phyloP scores from a whole-genome alignment of 2,888 invertebrate species.

The Napeogenes inachia region DNA sequence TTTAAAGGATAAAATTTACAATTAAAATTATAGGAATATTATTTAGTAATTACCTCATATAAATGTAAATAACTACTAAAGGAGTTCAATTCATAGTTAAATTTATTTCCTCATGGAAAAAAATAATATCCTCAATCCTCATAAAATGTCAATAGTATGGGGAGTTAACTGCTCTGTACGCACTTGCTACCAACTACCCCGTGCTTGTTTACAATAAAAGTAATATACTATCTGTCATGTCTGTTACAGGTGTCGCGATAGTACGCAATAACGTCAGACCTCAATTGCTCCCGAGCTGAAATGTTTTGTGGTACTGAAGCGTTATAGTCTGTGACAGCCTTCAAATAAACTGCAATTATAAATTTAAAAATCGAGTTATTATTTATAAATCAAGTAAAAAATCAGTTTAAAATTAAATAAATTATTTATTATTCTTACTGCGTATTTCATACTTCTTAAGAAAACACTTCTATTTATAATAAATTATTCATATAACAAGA shows the following conservation, averaged over 20 bases:
- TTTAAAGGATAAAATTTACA: no score
- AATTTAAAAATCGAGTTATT: not conserved
- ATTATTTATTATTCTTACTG: not conserved
- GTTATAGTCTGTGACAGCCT: not conserved
- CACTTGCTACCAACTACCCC: not conserved
- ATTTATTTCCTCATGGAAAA: constrained; percentile 5
- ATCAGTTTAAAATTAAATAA: not conserved
- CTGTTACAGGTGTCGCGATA: constrained; percentile 59
- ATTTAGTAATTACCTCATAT: no score
- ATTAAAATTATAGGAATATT: no score
- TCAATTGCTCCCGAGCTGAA: constrained; percentile 44
- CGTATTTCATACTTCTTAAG: not conserved
- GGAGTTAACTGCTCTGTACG: not conserved
- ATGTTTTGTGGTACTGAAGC: constrained; percentile 37
- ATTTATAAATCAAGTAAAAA: not conserved
- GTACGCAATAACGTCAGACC: constrained; percentile 49
- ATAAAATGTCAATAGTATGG: constrained; percentile 22
- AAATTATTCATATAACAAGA: not conserved
- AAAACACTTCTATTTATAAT: not conserved
- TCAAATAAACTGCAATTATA: not conserved
- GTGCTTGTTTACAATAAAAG: constrained; percentile 43
- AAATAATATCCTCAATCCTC: no score
- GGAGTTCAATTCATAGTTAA: not conserved
- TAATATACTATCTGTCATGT: constrained; percentile 51
- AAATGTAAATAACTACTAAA: no score